A percentile compares a stretch with the other conserved stretches of the same genome.
These are phyloP conservation scores for Trisateles emortualis DNA, from an alignment of 2,888 invertebrate genomes.

Conservation along the genomic window DNA sequence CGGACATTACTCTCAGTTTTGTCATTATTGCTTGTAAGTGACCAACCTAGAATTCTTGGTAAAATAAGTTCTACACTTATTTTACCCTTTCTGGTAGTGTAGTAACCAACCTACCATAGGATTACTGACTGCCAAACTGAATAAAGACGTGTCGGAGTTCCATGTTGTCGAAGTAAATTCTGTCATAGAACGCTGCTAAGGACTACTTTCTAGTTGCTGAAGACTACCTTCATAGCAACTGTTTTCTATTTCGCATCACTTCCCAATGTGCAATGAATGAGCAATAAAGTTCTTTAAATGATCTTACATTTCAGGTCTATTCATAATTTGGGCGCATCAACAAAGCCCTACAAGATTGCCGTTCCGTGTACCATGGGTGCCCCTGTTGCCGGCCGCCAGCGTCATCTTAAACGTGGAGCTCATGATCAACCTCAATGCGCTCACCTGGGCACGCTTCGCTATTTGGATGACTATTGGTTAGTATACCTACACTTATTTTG, in stretches of 20 bases:
- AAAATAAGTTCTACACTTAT: too few relatives aligned
- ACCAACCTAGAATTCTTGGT: not conserved
- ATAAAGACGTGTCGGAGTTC: too few relatives aligned
- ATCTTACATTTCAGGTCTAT: conserved; percentile 82
- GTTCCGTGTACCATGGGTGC: conserved; percentile 94
- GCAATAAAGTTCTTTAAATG: too few relatives aligned
- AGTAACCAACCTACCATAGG: too few relatives aligned
- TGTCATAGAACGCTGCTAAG: too few relatives aligned
- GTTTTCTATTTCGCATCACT: too few relatives aligned
- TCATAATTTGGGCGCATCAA: conserved; percentile 92
- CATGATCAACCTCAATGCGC: conserved; percentile 92
- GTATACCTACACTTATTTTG: conserved; percentile 30
- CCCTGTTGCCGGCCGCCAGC: conserved; percentile 92
- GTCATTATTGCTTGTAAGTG: conserved; percentile 89
- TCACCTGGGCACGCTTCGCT: conserved; percentile 94
- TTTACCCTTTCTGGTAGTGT: too few relatives aligned
- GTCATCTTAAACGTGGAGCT: conserved; percentile 93
- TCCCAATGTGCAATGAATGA: too few relatives aligned
- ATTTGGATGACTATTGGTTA: conserved; percentile 95
- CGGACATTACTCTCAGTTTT: conserved; percentile 88
- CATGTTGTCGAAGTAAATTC: too few relatives aligned
- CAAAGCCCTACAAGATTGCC: conserved; percentile 90
- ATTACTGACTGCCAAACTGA: too few relatives aligned
- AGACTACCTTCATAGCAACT: too few relatives aligned
- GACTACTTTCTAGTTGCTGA: too few relatives aligned